Evolutionary conservation across 2,888 invertebrate species (phyloP).

Genomic region (Toxonevra muliebris): DNA sequence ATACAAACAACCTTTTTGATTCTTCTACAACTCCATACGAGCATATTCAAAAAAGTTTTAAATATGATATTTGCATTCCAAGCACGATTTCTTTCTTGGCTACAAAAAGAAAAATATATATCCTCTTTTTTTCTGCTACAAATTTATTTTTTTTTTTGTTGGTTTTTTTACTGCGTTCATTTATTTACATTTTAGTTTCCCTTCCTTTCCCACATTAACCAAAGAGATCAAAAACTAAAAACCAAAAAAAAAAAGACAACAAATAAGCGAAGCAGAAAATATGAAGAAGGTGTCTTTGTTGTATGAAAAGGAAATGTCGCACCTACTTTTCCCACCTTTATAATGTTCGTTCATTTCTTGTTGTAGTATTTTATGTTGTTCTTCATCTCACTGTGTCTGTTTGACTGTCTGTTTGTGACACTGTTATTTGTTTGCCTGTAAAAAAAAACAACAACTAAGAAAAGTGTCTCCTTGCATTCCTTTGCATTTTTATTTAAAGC

Average conservation of each 20-base stretch:
- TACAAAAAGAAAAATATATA: too few species aligned
- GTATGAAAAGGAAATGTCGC: constrained; percentile 34
- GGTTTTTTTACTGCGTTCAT: too few species aligned
- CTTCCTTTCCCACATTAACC: not conserved
- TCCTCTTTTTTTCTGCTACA: too few species aligned
- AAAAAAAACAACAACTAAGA: too few species aligned
- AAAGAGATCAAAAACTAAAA: too few species aligned
- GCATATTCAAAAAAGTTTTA: not conserved
- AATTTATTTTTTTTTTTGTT: too few species aligned
- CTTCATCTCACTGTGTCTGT: not conserved
- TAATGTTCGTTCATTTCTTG: not conserved
- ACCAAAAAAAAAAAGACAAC: not conserved
- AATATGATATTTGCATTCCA: not conserved
- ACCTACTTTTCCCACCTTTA: constrained; percentile 32
- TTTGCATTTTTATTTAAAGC: not conserved
- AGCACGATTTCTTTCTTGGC: not conserved
- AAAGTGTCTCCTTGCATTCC: constrained; percentile 7
- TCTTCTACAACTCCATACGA: too few species aligned
- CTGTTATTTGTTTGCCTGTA: not conserved
- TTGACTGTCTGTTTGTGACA: not conserved
- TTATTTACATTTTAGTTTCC: not conserved
- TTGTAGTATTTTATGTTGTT: not conserved
- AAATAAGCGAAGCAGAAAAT: not conserved
- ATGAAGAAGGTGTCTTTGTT: not conserved
- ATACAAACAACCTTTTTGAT: too few species aligned